Base-by-base conservation (phyloP, 2,113 vertebrate genomes). In the Heliornis fulica region DNA sequence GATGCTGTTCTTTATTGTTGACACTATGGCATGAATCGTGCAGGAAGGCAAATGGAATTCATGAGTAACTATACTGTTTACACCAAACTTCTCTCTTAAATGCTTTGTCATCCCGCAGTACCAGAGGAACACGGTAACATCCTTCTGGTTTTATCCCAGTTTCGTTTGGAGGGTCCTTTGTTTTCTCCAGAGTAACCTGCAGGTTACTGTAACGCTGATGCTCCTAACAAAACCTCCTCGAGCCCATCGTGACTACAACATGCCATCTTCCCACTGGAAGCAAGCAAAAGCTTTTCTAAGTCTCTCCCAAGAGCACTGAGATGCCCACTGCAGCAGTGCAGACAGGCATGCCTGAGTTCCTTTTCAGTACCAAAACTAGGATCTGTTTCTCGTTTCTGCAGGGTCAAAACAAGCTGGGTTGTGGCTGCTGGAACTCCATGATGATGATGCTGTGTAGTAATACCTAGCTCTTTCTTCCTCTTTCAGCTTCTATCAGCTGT, bases 401-500 rank as follows among this genome's bases (percentile, higher is more conserved):
- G 38, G 25, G 25, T 68, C 40, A 78, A 81, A 92, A 84, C 64
- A 86, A 92, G 57, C 22, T 56, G 32, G 61, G 77, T 11, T 6
- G 7, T 34, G 68, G 7, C 70, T 82, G 5, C 34, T 0, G 1
- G 34, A 65, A 38, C 66, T 65, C 72, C n/a, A n/a, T n/a, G n/a
- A n/a, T n/a, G n/a, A n/a, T 53, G 75, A 22, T 85, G 70, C 61
- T 19, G 1, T 51, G 41, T 38, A 57, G 41, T 89, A 76, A 89
- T 23, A 90, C 38, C 13, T 41, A 6, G 28, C 16, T 70, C 66
- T 90, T 63, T 88, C 65, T 29, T 87, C 70, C 28, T 96, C 23
- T 94, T 97, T 41, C 93, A 99, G 99, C 93, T 99, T 94, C 98
- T 99, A 56, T 98, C 98, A 2, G 99, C 99, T 9, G 98, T 99